Conservation (phyloP, 2,888 invertebrate genomes). For the Lepidocyrtinus sp. region DNA sequence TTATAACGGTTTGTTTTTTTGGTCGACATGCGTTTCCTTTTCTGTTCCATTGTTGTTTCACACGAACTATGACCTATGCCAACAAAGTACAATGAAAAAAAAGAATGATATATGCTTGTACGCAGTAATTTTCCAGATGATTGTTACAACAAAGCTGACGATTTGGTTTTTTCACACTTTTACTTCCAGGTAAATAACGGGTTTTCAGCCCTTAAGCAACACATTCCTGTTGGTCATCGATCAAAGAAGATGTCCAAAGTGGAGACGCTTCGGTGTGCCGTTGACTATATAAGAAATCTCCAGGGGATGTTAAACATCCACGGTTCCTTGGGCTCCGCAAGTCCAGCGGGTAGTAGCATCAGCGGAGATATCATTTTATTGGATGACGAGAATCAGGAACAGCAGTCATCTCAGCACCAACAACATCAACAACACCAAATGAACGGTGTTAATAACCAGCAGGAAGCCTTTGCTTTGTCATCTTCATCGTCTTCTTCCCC, state of each 20-base stretch:
- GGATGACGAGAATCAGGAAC: slow-evolving; percentile 31
- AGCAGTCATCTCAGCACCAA: slow-evolving; percentile 17
- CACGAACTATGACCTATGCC: slow-evolving; percentile 48
- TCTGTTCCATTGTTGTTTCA: not conserved
- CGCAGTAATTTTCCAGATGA: not conserved
- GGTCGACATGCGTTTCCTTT: not conserved
- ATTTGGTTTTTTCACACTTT: slow-evolving; percentile 28
- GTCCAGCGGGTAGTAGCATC: slow-evolving; percentile 48
- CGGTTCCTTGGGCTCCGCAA: slow-evolving; percentile 33
- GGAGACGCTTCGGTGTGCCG: slow-evolving; percentile 89
- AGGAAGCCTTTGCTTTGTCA: slow-evolving; percentile 53
- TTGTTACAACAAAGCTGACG: slow-evolving; percentile 28
- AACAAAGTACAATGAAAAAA: slow-evolving; percentile 42
- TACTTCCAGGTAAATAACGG: slow-evolving; percentile 89
- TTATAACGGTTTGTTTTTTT: slow-evolving; percentile 21
- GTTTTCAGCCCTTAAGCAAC: slow-evolving; percentile 90
- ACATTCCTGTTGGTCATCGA: slow-evolving; percentile 83
- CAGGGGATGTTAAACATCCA: slow-evolving; percentile 81
- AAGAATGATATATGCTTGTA: slow-evolving; percentile 3
- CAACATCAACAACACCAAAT: slow-evolving; percentile 49
- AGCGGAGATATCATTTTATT: slow-evolving; percentile 47
- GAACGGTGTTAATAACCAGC: slow-evolving; percentile 53
- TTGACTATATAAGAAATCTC: slow-evolving; percentile 90
- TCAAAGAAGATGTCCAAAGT: slow-evolving; percentile 88
- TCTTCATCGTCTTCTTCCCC: slow-evolving; percentile 46